Evolutionary conservation across 2,797 vertebrate genomes (phyloP).

Genomic region (Oophaga sylvatica): DNA sequence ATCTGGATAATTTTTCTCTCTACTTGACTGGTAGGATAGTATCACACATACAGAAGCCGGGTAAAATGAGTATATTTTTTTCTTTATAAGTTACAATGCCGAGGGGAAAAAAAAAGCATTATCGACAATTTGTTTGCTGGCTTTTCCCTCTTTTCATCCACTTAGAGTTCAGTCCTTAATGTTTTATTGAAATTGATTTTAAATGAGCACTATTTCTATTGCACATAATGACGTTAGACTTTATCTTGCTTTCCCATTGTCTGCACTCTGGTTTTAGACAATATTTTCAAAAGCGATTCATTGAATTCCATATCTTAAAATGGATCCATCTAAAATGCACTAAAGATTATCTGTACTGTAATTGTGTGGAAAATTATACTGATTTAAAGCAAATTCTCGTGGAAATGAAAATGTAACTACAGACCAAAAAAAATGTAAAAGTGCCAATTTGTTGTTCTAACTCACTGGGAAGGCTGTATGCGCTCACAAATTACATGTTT

Average conservation of each 20-base stretch:
- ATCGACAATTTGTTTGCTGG: constrained; percentile 41
- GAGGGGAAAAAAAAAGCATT: not conserved
- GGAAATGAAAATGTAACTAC: constrained; percentile 59
- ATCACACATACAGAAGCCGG: not conserved
- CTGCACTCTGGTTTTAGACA: constrained; percentile 50
- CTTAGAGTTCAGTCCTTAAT: constrained; percentile 42
- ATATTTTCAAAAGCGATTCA: constrained; percentile 59
- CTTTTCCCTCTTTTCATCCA: constrained; percentile 46
- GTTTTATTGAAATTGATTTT: constrained; percentile 62
- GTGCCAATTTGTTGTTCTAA: constrained; percentile 61
- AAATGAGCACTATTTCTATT: constrained; percentile 60
- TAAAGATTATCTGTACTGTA: constrained; percentile 60
- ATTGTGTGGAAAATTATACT: constrained; percentile 62
- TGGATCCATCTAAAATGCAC: constrained; percentile 60
- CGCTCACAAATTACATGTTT: constrained; percentile 57
- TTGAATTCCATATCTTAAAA: constrained; percentile 61
- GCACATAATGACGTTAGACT: constrained; percentile 58
- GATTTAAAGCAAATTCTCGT: constrained; percentile 61
- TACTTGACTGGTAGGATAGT: not conserved
- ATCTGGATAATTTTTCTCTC: not conserved
- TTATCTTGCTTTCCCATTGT: constrained; percentile 60
- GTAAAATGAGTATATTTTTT: constrained; percentile 2
- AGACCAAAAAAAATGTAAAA: constrained; percentile 54
- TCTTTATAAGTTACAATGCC: constrained; percentile 20
- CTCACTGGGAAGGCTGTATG: constrained; percentile 48